phyloP scores from a whole-genome alignment of 2,888 invertebrate species.

The Leucoma salicis region DNA sequence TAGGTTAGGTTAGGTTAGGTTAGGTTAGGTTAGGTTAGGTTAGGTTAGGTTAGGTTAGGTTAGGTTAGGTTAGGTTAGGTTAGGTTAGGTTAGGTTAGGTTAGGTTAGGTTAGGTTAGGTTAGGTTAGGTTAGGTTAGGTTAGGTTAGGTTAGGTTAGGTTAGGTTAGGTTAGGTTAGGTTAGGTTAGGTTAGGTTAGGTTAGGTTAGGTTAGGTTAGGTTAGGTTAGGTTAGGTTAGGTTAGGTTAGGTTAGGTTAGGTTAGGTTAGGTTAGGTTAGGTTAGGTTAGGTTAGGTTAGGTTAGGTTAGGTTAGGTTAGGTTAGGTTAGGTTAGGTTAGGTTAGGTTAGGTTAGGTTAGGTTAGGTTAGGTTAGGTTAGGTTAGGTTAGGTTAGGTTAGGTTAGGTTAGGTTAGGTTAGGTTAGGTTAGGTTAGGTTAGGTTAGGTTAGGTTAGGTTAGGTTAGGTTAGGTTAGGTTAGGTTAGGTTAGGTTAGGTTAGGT shows the following conservation, averaged over 20 bases:
- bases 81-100: conserved; percentile 4
- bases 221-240: conserved; percentile 34
- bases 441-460: neutral
- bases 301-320: conserved; percentile 32
- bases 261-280: conserved; percentile 35
- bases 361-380: conserved; percentile 29
- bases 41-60: conserved; percentile 4
- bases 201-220: conserved; percentile 31
- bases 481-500: conserved; percentile 2
- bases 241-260: conserved; percentile 35
- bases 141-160: conserved; percentile 3
- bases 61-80: conserved; percentile 4
- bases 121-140: conserved; percentile 4
- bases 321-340: conserved; percentile 32
- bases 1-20: conserved; percentile 1
- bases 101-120: conserved; percentile 4
- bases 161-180: conserved; percentile 1
- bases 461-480: conserved; percentile 1
- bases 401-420: conserved; percentile 24
- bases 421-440: conserved; percentile 1
- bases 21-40: conserved; percentile 4
- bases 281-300: conserved; percentile 35
- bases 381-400: conserved; percentile 25
- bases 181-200: conserved; percentile 16
- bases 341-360: conserved; percentile 32